Evolutionary conservation across 2,888 invertebrate genomes (phyloP).

Genomic region (Dynastes tityus): DNA sequence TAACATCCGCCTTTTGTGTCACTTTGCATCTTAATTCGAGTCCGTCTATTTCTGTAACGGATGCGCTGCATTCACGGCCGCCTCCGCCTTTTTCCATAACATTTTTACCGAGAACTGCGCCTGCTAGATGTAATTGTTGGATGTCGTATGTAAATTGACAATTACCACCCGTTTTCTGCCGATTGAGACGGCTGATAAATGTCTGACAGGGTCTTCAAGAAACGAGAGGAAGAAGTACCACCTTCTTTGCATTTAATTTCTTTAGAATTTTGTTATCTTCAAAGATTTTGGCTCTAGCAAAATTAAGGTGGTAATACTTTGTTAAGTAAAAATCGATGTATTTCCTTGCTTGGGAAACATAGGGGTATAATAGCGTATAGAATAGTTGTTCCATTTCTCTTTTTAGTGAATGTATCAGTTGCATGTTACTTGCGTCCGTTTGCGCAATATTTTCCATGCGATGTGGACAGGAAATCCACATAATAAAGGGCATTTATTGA

Average conservation of each 20-base stretch:
- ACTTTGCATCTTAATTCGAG: constrained; percentile 28
- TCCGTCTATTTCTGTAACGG: constrained; percentile 27
- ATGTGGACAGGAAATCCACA: constrained; percentile 1
- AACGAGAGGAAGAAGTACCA: too few relatives aligned
- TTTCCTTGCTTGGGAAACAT: too few relatives aligned
- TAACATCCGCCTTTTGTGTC: constrained; percentile 12
- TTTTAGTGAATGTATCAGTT: too few relatives aligned
- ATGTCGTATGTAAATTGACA: constrained; percentile 26
- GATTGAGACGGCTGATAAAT: constrained; percentile 19
- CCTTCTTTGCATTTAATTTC: too few relatives aligned
- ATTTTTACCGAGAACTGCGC: constrained; percentile 30
- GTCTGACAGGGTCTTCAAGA: not conserved
- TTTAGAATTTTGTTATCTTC: too few relatives aligned
- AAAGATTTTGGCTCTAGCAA: too few relatives aligned
- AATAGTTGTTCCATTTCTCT: too few relatives aligned
- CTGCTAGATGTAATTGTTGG: constrained; percentile 29
- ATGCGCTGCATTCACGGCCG: constrained; percentile 28
- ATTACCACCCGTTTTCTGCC: constrained; percentile 5
- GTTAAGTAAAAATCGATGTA: too few relatives aligned
- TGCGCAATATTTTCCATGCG: not conserved
- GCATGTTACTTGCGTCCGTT: too few relatives aligned
- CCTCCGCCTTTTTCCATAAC: constrained; percentile 12
- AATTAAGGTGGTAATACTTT: too few relatives aligned
- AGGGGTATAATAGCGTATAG: too few relatives aligned
- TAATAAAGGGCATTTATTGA: constrained; percentile 12